Base-by-base conservation (phyloP, 2,113 vertebrate species). In the Prolemur simus region DNA sequence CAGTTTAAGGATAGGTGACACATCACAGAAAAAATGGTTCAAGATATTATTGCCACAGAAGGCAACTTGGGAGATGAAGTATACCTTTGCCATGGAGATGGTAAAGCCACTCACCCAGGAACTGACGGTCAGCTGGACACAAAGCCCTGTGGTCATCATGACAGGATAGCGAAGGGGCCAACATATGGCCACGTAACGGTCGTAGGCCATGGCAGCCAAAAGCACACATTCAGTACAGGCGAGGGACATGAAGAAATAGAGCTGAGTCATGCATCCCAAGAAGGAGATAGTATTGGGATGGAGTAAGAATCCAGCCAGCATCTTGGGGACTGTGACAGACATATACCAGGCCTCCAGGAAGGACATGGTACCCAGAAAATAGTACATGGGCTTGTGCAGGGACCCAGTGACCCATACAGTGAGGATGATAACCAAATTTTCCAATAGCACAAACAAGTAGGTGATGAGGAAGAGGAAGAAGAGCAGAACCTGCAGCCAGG, bases 11-110 rank as follows among this genome's bases (percentile, higher is more conserved):
- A 98, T 95, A 27, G 98, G 98, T 10, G 97, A 98, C 45, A 98
- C 95, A 73, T 98, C 98, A 95, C 98, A 98, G 74, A 98, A 98
- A 91, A 98, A 98, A 76, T 98, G 98, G 23, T 98, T 98, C 68
- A 98, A 96, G 52, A 95, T 45, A 76, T 98, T 98, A 34, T 91
- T 96, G 39, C 91, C 93, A 96, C 98, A 98, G 94, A 98, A 98
- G 6, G 71, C 47, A 60, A 98, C 90, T 63, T 32, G 71, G 52
- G 98, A 97, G 71, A 98, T 97, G 49, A 97, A 98, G 42, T 97
- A 97, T 15, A 98, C 94, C 60, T 98, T 98, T 76, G 96, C 92
- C 47, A 97, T 85, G 64, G 96, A 97, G 78, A 97, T 89, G 23
- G 97, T 87, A 82, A 98, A 97, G 8, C 97, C 98, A 84, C 71